Base-by-base conservation (phyloP, 2,888 invertebrate species). In the Suillia variegata region DNA sequence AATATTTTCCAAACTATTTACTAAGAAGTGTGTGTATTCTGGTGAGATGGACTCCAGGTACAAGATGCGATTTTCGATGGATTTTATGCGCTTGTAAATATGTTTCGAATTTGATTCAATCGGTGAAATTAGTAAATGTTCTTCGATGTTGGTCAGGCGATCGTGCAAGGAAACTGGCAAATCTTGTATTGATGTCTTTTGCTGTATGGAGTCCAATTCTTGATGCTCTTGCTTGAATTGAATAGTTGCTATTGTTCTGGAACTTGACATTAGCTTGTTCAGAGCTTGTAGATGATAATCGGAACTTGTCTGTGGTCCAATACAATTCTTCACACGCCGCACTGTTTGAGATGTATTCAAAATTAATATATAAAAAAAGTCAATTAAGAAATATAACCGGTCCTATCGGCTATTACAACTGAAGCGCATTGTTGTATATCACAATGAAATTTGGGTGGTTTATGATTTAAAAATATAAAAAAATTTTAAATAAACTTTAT, bases 21-120 rank as follows among this genome's bases (percentile, higher is more conserved):
- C 88, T 84, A 87, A 85, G 80, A 89, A 89, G 67, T 88, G 85
- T 21, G 87, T 86, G 74, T 94, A 94, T 79, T 94, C 94, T 0
- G 93, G 93, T 38, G 93, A 93, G 56, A 91, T 78, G 0, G 91
- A 85, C 79, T 94, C 90, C 59, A 94, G 80, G 62, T 86, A 83
- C 6, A 91, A 83, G 52, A 94, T 85, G 64, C 88, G 85, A 70
- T 93, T 87, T 79, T 73, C 75, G 42, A 72, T 71, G 26, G 57
- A 64, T 33, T 51, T 61, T 5, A 72, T 50, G 2, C 75, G 73
- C 2, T 52, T 21, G 47, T 64, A 53, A 62, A 42, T 10, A 48
- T 21, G 15, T 55, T 54, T 12, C 33, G 52, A 18, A n/a, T 38
- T 22, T 62, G 45, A n/a, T n/a, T 87, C 85, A 0, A 87, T 86